phyloP scores from a whole-genome alignment of 2,113 vertebrate genomes.

The Otocyon megalotis region DNA sequence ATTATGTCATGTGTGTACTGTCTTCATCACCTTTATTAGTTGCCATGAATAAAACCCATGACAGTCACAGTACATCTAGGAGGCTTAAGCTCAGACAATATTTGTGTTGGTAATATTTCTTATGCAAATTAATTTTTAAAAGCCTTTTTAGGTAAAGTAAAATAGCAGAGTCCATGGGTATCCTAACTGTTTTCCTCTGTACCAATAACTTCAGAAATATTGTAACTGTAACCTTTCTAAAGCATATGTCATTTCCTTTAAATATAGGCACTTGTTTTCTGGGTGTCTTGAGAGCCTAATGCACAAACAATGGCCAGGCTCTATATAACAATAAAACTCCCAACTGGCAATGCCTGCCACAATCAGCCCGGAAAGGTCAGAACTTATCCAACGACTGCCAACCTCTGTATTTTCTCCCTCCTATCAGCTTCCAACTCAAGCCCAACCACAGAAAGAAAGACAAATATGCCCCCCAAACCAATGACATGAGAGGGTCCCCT shows the following conservation, averaged over 20 bases:
- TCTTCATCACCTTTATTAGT: neutral
- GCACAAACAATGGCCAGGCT: neutral
- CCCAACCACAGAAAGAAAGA: neutral
- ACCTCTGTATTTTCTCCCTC: neutral
- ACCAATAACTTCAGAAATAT: neutral
- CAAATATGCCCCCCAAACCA: neutral
- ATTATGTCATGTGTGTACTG: neutral
- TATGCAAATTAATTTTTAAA: neutral
- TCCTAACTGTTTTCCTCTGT: neutral
- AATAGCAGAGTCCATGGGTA: neutral
- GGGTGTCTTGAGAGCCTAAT: neutral
- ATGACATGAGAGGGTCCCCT: neutral
- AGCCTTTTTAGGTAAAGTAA: neutral
- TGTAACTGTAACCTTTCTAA: neutral
- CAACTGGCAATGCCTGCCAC: neutral
- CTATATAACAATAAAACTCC: neutral
- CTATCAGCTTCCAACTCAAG: neutral
- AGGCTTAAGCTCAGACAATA: neutral
- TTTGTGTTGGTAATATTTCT: neutral
- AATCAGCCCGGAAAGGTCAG: neutral
- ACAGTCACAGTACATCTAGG: neutral
- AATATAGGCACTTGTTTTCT: neutral
- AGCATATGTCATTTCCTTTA: neutral
- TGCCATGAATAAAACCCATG: neutral
- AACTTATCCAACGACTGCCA: neutral